Evolutionary conservation across 2,888 invertebrate species (phyloP).

Genomic region (Tortrix viridana): DNA sequence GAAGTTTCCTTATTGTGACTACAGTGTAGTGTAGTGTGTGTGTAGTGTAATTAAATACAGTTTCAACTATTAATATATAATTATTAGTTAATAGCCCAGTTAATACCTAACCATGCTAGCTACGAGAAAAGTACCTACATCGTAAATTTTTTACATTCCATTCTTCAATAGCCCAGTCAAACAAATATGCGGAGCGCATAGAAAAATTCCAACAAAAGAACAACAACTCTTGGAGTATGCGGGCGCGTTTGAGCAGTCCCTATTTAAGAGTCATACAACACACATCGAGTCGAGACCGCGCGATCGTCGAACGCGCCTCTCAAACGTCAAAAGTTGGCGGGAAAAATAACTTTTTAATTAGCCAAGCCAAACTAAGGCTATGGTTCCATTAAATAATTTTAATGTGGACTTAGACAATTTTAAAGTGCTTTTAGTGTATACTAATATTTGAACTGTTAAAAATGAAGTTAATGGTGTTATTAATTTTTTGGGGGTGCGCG

Average conservation of each 20-base stretch:
- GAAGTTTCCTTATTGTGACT: too few species aligned
- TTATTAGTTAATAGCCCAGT: too few species aligned
- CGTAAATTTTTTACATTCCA: not conserved
- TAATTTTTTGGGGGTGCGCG: conserved; percentile 36
- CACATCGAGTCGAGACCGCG: conserved; percentile 55
- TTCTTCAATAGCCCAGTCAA: not conserved
- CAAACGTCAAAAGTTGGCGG: conserved; percentile 54
- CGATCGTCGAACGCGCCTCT: conserved; percentile 45
- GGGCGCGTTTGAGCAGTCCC: conserved; percentile 31
- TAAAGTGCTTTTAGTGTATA: not conserved
- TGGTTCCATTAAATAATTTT: conserved; percentile 5
- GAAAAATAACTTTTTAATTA: conserved; percentile 33
- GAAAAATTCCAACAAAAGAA: conserved; percentile 17
- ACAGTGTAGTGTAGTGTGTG: too few species aligned
- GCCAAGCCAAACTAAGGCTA: conserved; percentile 1
- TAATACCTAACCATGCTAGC: too few species aligned
- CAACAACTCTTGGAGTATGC: conserved; percentile 36
- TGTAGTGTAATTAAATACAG: too few species aligned
- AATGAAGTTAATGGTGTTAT: conserved; percentile 33
- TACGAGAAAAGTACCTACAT: too few species aligned
- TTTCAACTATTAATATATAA: too few species aligned
- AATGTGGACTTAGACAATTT: not conserved
- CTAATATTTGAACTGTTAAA: not conserved
- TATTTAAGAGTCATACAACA: conserved; percentile 54
- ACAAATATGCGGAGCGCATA: conserved; percentile 19